Conservation (phyloP, 2,797 vertebrate species). For the Cryptoblepharus egeriae region DNA sequence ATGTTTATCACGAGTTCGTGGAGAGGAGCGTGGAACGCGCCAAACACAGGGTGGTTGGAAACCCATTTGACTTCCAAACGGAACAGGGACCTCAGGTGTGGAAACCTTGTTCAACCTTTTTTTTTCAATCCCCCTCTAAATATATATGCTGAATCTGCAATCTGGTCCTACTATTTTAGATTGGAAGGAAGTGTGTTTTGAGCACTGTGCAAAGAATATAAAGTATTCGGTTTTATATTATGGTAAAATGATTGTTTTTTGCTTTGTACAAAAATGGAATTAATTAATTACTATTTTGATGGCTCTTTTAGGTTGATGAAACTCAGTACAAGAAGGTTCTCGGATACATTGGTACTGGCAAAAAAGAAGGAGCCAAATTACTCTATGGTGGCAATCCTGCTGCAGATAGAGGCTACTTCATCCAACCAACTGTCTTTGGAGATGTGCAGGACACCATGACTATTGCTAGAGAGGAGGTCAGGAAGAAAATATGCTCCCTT, state of each 20-base stretch:
- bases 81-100: constrained; percentile 96
- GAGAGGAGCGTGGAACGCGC: constrained; percentile 89
- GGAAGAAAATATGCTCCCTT: not conserved
- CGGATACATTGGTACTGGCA: constrained; percentile 89
- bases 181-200: not conserved
- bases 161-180: not conserved
- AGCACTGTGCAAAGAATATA: not conserved
- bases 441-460: constrained; percentile 93
- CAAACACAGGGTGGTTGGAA: constrained; percentile 88
- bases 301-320: constrained; percentile 85
- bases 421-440: constrained; percentile 96
- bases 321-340: constrained; percentile 94
- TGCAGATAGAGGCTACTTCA: constrained; percentile 91
- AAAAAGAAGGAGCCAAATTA: constrained; percentile 91
- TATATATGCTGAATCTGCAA: accelerated
- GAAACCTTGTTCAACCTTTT: not conserved
- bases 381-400: constrained; percentile 90
- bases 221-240: not conserved
- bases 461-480: constrained; percentile 94
- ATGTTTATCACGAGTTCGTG: constrained; percentile 90
- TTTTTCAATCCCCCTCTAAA: not conserved
- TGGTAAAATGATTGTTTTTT: accelerated
- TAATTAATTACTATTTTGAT: constrained; percentile 4
- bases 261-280: too few relatives aligned
- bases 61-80: constrained; percentile 90